Evolutionary conservation across 2,888 invertebrate species (phyloP), one percentile per base, ranked within the genome.

Genomic region (Mystacides longicornis): DNA sequence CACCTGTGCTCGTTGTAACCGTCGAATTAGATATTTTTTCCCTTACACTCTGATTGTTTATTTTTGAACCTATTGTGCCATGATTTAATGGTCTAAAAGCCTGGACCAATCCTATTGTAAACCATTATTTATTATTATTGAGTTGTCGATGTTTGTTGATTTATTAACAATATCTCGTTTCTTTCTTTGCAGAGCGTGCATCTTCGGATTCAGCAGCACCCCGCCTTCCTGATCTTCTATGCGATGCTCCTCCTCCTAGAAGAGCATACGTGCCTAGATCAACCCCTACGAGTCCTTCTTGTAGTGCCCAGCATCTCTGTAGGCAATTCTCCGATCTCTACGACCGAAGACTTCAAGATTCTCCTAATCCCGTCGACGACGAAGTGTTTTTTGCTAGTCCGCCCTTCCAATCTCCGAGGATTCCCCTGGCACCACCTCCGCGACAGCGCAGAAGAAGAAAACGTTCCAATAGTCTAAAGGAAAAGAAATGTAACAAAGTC

Each of bases 1-100:
- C 60, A 60, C 60, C 60, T 60, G 60, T 58, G 60, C 42, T 37
- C 55, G 48, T 22, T 45, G 14, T 47, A 11, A 31, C 23, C 45
- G n/a, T n/a, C n/a, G 23, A 43, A 18, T 23, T 22, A 37, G 9
- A 46, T 54, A 49, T 48, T 43, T 31, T 43, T 19, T 43, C 18
- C 16, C 18, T 43, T 16, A 7, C 5, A 5, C 43, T 43, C 16
- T n/a, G 5, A 18, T 43, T 43, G 18, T 43, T 27, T 7, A 7
- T 27, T 27, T 11, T 11, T 27, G 11, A 11, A 27, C 7, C 37
- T 37, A n/a, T 37, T 37, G 14, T 37, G 14, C 14, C 16, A 14
- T 37, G 37, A 37, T 37, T 37, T 37, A 37, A 37, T 7, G 37
- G 3, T n/a, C n/a, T n/a, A n/a, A n/a, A n/a, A n/a, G n/a, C n/a